Evolutionary conservation across 2,888 invertebrate genomes (phyloP).

Genomic region (Clunio marinus): DNA sequence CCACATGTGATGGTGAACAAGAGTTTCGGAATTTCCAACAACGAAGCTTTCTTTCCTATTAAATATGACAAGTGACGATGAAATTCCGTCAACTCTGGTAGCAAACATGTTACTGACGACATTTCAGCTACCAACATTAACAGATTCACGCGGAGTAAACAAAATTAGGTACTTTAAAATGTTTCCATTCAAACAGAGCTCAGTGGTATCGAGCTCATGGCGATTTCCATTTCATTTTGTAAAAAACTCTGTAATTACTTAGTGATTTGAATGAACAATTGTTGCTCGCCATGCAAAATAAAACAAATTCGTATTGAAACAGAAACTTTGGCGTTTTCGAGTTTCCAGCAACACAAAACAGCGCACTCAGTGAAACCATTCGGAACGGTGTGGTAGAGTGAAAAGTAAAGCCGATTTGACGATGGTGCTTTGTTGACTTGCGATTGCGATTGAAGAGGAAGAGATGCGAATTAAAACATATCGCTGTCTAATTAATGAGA

Average conservation of each 20-base stretch:
- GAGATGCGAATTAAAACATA: constrained; percentile 4
- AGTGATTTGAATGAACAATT: constrained; percentile 24
- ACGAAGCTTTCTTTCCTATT: too few species aligned
- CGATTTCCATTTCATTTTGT: background rate
- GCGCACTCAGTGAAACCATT: too few species aligned
- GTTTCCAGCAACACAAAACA: background rate
- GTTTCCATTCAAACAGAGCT: background rate
- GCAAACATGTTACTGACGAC: too few species aligned
- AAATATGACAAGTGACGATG: too few species aligned
- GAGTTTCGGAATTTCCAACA: too few species aligned
- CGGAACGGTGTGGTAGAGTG: constrained; percentile 9
- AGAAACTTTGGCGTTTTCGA: background rate
- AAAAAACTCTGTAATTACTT: constrained; percentile 23
- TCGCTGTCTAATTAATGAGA: constrained; percentile 23
- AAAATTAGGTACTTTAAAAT: background rate
- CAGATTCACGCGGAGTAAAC: background rate
- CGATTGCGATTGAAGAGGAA: background rate
- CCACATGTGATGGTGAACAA: too few species aligned
- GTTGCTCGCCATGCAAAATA: background rate
- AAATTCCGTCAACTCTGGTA: too few species aligned
- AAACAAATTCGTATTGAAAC: background rate
- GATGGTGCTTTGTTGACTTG: too few species aligned
- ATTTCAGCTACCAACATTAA: too few species aligned
- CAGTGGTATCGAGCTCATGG: constrained; percentile 15
- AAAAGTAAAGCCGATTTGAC: background rate